These are phyloP conservation scores for Petaurus breviceps DNA, from an alignment of 2,113 vertebrate genomes.

Conservation along the genomic window DNA sequence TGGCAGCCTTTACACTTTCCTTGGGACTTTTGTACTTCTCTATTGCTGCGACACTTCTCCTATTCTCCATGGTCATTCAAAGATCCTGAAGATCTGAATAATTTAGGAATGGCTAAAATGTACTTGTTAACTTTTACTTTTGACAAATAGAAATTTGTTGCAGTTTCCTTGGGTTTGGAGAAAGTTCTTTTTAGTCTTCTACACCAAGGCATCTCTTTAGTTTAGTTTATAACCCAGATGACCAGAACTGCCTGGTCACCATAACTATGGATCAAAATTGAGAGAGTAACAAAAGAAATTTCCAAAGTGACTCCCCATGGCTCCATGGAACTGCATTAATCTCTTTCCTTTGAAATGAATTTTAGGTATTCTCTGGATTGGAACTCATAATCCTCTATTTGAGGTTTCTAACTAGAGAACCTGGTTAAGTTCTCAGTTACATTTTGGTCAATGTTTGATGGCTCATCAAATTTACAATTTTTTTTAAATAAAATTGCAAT, in stretches of 20 bases:
- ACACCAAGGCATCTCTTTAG: background rate
- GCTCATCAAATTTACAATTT: background rate
- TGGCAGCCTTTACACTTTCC: background rate
- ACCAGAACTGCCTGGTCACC: background rate
- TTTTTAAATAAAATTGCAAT: background rate
- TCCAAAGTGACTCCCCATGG: background rate
- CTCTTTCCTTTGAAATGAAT: background rate
- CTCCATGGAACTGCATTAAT: background rate
- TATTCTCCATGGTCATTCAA: background rate
- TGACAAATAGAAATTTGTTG: background rate
- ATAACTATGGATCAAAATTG: background rate
- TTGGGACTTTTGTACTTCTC: background rate
- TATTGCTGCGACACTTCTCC: background rate
- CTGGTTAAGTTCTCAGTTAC: background rate
- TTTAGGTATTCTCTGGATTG: background rate
- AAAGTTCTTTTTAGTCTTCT: background rate
- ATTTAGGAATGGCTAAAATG: background rate
- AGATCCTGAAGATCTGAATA: background rate
- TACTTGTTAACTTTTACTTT: background rate
- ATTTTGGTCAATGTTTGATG: background rate
- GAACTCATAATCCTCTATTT: background rate
- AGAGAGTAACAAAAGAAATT: background rate
- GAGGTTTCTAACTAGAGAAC: background rate
- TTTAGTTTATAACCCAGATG: background rate
- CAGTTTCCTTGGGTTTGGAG: background rate